phyloP scores from a whole-genome alignment of 2,888 invertebrate species.

The Tipula unca region DNA sequence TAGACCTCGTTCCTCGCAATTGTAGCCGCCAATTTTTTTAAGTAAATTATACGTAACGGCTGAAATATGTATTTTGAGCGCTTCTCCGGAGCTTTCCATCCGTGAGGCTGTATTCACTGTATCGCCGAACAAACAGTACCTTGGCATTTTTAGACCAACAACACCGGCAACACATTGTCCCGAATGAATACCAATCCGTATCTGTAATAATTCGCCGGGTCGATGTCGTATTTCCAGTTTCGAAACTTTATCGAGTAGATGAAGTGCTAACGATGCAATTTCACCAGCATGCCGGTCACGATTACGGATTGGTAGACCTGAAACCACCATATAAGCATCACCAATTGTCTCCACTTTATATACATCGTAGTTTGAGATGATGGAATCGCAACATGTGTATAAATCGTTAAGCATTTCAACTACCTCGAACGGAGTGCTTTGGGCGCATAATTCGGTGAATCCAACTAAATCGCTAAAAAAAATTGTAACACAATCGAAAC shows the following conservation, averaged over 20 bases:
- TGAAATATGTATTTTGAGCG: slow-evolving; percentile 68
- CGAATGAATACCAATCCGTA: slow-evolving; percentile 65
- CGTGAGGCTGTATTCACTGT: slow-evolving; percentile 74
- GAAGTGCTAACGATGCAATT: slow-evolving; percentile 69
- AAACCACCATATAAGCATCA: slow-evolving; percentile 76
- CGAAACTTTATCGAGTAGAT: slow-evolving; percentile 60
- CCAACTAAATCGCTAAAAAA: slow-evolving; percentile 81
- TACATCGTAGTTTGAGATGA: slow-evolving; percentile 78
- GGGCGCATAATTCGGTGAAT: slow-evolving; percentile 70
- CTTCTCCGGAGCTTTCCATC: slow-evolving; percentile 70
- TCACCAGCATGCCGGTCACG: slow-evolving; percentile 68
- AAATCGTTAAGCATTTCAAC: slow-evolving; percentile 80
- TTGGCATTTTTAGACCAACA: slow-evolving; percentile 63
- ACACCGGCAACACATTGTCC: slow-evolving; percentile 70
- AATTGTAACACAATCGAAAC: slow-evolving; percentile 72
- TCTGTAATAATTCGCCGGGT: slow-evolving; percentile 56
- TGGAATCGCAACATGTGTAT: slow-evolving; percentile 81
- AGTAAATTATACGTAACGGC: slow-evolving; percentile 58
- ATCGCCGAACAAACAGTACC: slow-evolving; percentile 76
- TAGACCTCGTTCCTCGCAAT: slow-evolving; percentile 62
- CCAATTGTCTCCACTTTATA: slow-evolving; percentile 85
- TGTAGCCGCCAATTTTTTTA: slow-evolving; percentile 61
- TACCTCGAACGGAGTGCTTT: slow-evolving; percentile 72
- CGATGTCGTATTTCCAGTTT: slow-evolving; percentile 60
- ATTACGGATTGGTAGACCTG: slow-evolving; percentile 65